A percentile compares a stretch with the other conserved stretches of the same genome.
These are phyloP conservation scores for Epinotia nisella DNA, from an alignment of 2,888 invertebrate species.

Conservation along the genomic window DNA sequence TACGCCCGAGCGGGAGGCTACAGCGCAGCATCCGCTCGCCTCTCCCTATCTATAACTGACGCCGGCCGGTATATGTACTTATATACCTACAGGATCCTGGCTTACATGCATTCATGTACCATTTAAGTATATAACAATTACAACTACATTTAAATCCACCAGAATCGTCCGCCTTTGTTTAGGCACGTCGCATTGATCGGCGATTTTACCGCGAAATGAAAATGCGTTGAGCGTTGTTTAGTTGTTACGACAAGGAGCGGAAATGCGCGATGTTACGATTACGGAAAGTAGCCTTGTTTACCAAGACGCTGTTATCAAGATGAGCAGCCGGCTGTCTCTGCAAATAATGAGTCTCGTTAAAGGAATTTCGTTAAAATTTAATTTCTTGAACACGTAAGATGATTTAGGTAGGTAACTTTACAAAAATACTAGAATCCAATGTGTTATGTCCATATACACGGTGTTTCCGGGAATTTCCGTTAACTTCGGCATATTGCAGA, in stretches of 20 bases:
- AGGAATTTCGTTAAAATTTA: conserved; percentile 14
- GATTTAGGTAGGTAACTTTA: background rate
- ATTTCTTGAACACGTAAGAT: background rate
- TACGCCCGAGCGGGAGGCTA: conserved; percentile 77
- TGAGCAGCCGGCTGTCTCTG: conserved; percentile 19
- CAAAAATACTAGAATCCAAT: background rate
- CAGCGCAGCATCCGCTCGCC: conserved; percentile 79
- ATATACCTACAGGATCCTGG: conserved; percentile 23
- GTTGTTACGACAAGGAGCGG: conserved; percentile 29
- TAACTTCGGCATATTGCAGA: too few species aligned
- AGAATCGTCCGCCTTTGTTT: conserved; percentile 1
- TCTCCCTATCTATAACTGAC: conserved; percentile 56
- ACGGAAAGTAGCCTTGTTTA: conserved; percentile 41
- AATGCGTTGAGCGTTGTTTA: conserved; percentile 31
- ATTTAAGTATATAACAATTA: conserved; percentile 21
- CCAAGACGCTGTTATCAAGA: conserved; percentile 42
- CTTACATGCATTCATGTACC: conserved; percentile 28
- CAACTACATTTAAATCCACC: conserved; percentile 6
- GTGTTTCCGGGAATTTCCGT: too few species aligned
- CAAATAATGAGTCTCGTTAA: conserved; percentile 19
- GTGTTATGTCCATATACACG: background rate
- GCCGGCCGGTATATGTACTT: conserved; percentile 42
- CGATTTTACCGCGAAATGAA: conserved; percentile 41
- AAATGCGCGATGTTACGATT: conserved; percentile 34
- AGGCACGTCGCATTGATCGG: conserved; percentile 14